Percentiles rank a stretch among this genome's conserved stretches.
Conservation (phyloP, 2,888 invertebrate species). For the Acheta domesticus region DNA sequence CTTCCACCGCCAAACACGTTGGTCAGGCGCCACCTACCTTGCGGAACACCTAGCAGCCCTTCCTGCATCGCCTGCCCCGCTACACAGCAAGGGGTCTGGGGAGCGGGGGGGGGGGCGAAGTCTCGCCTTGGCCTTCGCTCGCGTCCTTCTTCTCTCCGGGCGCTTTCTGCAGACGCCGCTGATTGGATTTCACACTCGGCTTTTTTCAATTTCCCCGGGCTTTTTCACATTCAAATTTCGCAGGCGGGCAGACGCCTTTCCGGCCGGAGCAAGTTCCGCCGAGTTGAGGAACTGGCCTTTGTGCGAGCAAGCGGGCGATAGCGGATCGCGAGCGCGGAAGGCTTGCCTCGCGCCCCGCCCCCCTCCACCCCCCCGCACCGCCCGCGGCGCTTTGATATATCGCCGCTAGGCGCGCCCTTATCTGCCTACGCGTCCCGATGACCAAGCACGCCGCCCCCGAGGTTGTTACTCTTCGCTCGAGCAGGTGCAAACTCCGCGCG, state of each 20-base stretch:
- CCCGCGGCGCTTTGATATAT: background rate
- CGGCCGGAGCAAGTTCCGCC: background rate
- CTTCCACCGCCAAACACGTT: no score
- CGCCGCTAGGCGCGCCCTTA: slow-evolving; percentile 5
- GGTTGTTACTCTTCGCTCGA: background rate
- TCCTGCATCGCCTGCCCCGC: no score
- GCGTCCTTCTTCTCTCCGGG: background rate
- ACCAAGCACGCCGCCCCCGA: background rate
- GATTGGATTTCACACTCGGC: slow-evolving; percentile 18
- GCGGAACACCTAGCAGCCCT: no score
- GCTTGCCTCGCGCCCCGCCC: background rate
- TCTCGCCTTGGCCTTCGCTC: background rate
- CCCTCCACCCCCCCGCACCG: background rate
- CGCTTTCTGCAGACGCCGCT: background rate
- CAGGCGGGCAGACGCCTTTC: background rate
- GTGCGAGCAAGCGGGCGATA: background rate
- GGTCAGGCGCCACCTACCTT: no score
- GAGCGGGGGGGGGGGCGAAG: background rate
- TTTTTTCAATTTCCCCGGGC: slow-evolving; percentile 1
- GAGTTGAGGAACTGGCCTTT: slow-evolving; percentile 18
- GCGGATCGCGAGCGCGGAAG: slow-evolving; percentile 1
- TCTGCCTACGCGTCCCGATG: slow-evolving; percentile 6
- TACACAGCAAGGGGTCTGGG: no score
- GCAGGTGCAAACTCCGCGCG: no score
- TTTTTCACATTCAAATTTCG: slow-evolving; percentile 10